These are phyloP conservation scores for Sarcophaga rosellei DNA, from an alignment of 2,888 invertebrate genomes.

Conservation along the genomic window DNA sequence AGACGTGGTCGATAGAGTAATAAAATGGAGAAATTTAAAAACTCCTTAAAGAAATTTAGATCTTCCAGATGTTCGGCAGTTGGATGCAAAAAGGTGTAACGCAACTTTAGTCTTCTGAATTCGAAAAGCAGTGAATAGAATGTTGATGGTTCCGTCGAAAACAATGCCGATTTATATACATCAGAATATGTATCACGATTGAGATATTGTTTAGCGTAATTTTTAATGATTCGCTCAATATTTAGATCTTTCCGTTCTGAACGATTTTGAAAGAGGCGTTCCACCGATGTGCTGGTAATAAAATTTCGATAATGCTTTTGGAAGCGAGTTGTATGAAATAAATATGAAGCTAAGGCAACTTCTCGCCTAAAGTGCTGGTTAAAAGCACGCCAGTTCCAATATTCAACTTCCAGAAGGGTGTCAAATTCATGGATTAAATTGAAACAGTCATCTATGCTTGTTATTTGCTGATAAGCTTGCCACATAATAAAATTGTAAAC, in stretches of 20 bases:
- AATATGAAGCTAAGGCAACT: conserved; percentile 76
- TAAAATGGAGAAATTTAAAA: conserved; percentile 75
- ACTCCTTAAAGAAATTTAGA: conserved; percentile 75
- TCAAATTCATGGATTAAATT: conserved; percentile 75
- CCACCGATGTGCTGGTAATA: conserved; percentile 73
- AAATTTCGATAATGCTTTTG: conserved; percentile 73
- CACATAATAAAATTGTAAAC: conserved; percentile 77
- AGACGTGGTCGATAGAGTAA: conserved; percentile 75
- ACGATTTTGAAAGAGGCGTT: conserved; percentile 72
- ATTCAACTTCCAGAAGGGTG: conserved; percentile 75
- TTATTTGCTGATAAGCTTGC: conserved; percentile 73
- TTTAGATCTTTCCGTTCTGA: conserved; percentile 76
- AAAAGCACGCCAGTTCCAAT: conserved; percentile 77
- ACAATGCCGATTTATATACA: conserved; percentile 59
- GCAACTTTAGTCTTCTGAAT: conserved; percentile 70
- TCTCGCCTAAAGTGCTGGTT: conserved; percentile 71
- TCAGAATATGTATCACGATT: conserved; percentile 69
- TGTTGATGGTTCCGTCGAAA: conserved; percentile 3
- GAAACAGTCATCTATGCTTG: conserved; percentile 74
- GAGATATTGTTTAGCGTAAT: conserved; percentile 74
- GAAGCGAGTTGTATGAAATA: conserved; percentile 77
- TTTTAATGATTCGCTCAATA: conserved; percentile 73
- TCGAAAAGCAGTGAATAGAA: conserved; percentile 74
- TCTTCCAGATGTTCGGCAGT: conserved; percentile 75
- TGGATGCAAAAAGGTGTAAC: conserved; percentile 60